Evolutionary conservation across 2,797 vertebrate genomes (phyloP), one percentile per base, ranked within the genome.

Genomic region (Spondyliosoma cantharus): DNA sequence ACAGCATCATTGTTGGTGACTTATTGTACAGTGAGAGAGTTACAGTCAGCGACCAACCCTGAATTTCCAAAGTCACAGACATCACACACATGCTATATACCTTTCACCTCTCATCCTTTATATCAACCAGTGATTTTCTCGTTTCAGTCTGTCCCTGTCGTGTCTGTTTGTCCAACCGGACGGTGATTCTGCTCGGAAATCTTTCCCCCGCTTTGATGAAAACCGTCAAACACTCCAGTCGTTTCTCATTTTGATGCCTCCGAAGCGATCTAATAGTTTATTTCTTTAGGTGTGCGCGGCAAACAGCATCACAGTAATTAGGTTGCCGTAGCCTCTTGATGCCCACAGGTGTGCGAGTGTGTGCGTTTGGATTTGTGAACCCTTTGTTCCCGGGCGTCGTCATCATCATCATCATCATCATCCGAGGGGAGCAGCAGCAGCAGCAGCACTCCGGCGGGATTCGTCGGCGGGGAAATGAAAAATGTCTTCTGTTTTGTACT

Each of bases 401-500:
- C 29, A 32, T 7, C 29, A 7, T 32, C 76, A 3, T 75, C 76
- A 24, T 67, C 71, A n/a, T 67, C 71, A 56, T 79, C 85, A 59
- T 83, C 77, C 13, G 12, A 68, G 73, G 71, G 63, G 32, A 37
- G 32, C 32, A 11, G 37, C 37, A 11, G 37, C 37, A 11, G 37
- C 37, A 6, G 76, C 63, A 4, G 4, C 64, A 2, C 74, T 78
- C 88, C 86, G 50, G 49, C 1, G 81, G 88, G 88, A 88, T 72
- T 78, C 22, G n/a, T 17, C 27, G 63, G 48, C 0, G 25, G 20
- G 75, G 65, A 86, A 88, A 86, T 76, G 48, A 85, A 82, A 88
- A 84, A 60, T 48, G 74, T 79, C 82, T 80, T 83, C 72, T 84
- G 81, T 87, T 89, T 82, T 78, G 60, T 65, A n/a, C 72, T 86